Conservation (phyloP, 2,797 vertebrate species). For the Melanotaenia trifasciata region DNA sequence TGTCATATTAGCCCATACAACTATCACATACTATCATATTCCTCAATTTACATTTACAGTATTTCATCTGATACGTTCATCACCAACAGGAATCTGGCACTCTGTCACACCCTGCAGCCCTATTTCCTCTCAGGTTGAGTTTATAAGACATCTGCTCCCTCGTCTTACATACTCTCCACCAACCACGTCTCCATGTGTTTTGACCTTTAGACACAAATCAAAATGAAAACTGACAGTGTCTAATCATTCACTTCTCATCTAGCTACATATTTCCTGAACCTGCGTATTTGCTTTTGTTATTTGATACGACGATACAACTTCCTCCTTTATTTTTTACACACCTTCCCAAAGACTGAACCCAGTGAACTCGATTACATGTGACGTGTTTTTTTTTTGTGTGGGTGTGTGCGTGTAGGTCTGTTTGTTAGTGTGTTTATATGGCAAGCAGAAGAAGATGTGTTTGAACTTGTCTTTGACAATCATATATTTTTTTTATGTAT, state of each 20-base stretch:
- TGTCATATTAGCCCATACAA: no score
- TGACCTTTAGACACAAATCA: conserved; percentile 25
- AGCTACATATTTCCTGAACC: background rate
- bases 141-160: background rate
- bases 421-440: background rate
- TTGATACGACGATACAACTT: conserved; percentile 20
- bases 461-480: conserved; percentile 9
- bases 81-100: conserved; percentile 13
- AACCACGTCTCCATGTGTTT: conserved; percentile 12
- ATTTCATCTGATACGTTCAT: conserved; percentile 2
- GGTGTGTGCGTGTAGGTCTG: background rate
- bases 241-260: conserved; percentile 1
- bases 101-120: background rate
- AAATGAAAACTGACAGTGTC: background rate
- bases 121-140: conserved; percentile 15
- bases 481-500: background rate
- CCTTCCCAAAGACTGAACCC: conserved; percentile 48
- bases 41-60: background rate
- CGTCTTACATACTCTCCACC: background rate
- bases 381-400: conserved; percentile 22
- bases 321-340: conserved; percentile 52
- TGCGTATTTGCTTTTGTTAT: conserved; percentile 11
- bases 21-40: background rate
- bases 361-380: conserved; percentile 39
- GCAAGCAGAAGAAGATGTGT: background rate